Conservation (phyloP, 2,113 vertebrate genomes). For the Gopherus flavomarginatus region DNA sequence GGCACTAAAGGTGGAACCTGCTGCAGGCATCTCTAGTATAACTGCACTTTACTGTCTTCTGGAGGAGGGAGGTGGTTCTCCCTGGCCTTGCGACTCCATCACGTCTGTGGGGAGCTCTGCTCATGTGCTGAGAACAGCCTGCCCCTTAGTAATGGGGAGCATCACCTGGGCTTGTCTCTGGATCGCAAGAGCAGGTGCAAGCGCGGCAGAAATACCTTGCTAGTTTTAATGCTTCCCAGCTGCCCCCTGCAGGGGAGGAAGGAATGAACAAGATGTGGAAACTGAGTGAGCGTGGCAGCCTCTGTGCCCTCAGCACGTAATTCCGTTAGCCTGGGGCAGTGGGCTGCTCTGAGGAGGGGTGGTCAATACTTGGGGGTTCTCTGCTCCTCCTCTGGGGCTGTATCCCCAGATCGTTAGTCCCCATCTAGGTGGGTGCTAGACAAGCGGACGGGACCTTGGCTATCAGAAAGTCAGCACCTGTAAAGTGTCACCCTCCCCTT, state of each 20-base stretch:
- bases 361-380: not conserved
- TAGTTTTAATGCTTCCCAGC: too few relatives aligned
- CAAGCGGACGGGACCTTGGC: not conserved
- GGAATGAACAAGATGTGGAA: not conserved
- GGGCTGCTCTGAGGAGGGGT: too few relatives aligned
- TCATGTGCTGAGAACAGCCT: not conserved
- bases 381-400: not conserved
- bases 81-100: too few relatives aligned
- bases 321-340: rapidly evolving
- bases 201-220: too few relatives aligned
- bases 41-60: not conserved
- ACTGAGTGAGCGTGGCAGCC: not conserved
- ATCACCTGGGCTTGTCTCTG: rapidly evolving
- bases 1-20: not conserved
- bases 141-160: not conserved
- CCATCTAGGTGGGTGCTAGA: not conserved
- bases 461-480: not conserved
- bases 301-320: not conserved
- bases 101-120: too few relatives aligned
- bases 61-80: too few relatives aligned
- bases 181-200: rapidly evolving
- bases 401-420: too few relatives aligned
- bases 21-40: not conserved
- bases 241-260: not conserved
- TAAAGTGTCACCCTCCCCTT: too few relatives aligned